Base-by-base conservation (phyloP, 2,888 invertebrate genomes). In the Eumacrocentrus americanus region DNA sequence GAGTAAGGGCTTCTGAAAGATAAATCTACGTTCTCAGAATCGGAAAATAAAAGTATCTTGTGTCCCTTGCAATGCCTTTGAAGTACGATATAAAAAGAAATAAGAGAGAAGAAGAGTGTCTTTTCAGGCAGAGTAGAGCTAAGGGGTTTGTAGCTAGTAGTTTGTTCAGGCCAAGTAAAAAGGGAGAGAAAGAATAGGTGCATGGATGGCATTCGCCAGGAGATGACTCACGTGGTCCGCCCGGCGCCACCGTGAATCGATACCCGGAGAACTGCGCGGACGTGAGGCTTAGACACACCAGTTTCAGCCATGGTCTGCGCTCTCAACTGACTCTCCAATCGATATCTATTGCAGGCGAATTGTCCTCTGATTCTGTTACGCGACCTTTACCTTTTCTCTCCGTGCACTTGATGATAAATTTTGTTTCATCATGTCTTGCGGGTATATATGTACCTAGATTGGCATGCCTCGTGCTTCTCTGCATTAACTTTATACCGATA, bases 331-430 rank as follows among this genome's bases (percentile, higher is more conserved):
- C 56, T 58, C 57, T 37, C 42, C 56, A 63, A 65, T 64, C 64
- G 51, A 64, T 64, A 62, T 58, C 53, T 60, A 58, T n/a, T 58
- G 61, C 58, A 47, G 60, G 25, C 47, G 14, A 22, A 11, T 5
- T 53, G 38, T 38, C 14, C 22, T 11, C 40, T 5, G 52, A 40
- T 11, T 42, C 20, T 42, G 20, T 16, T 40, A 11, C 18, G n/a
- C 64, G 66, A 66, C 62, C 64, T 66, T 66, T 66, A 61, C 65
- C 57, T 63, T 60, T 58, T 29, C n/a, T n/a, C n/a, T n/a, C n/a
- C n/a, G n/a, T n/a, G n/a, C n/a, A n/a, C n/a, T n/a, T n/a, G n/a
- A n/a, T n/a, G n/a, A n/a, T n/a, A n/a, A n/a, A n/a, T n/a, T n/a
- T n/a, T n/a, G n/a, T n/a, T n/a, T n/a, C n/a, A n/a, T n/a, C n/a